Evolutionary conservation across 1,140 invertebrate genomes (phyloP).

Genomic region (Pentalonia nigronervosa): DNA sequence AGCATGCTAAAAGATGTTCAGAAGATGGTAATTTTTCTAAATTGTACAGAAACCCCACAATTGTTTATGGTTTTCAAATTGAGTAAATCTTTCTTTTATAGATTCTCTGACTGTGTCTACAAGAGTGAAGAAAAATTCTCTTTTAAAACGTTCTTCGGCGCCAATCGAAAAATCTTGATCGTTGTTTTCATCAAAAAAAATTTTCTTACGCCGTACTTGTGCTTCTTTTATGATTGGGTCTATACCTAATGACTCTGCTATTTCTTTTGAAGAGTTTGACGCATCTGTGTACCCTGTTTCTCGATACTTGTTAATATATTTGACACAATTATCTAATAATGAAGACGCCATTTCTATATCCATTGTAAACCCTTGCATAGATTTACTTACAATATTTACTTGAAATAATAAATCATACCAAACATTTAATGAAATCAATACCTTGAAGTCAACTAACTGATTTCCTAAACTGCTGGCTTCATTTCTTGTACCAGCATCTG

Average conservation of each 20-base stretch:
- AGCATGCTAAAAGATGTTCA: constrained; percentile 28
- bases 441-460: constrained; percentile 60
- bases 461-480: constrained; percentile 59
- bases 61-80: constrained; percentile 29
- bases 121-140: constrained; percentile 42
- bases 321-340: constrained; percentile 39
- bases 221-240: not conserved
- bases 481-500: constrained; percentile 61
- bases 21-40: constrained; percentile 39
- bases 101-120: constrained; percentile 34
- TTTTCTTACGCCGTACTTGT: constrained; percentile 20
- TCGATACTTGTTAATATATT: constrained; percentile 23
- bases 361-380: constrained; percentile 31
- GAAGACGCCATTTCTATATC: constrained; percentile 9
- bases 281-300: constrained; percentile 30
- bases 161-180: not conserved
- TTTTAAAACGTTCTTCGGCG: constrained; percentile 22
- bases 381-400: constrained; percentile 61
- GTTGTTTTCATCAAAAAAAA: not conserved
- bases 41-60: constrained; percentile 41
- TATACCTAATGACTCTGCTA: constrained; percentile 22
- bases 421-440: constrained; percentile 61
- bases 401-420: constrained; percentile 61
- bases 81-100: constrained; percentile 41
- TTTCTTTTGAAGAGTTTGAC: constrained; percentile 26